Evolutionary conservation across 1,140 invertebrate species (phyloP).

Genomic region (Bombus turneri): DNA sequence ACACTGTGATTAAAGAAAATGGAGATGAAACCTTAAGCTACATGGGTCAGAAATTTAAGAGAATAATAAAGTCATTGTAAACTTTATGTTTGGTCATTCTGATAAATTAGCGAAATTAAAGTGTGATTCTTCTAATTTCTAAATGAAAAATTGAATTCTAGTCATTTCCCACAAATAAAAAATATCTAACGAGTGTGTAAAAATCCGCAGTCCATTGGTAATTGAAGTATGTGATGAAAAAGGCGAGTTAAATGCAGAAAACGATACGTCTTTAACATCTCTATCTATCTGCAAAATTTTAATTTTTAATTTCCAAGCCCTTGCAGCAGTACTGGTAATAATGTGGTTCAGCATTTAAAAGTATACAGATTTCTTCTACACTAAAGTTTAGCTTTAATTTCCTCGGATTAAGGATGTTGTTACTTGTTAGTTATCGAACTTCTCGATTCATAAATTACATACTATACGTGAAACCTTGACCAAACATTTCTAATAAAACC

Average conservation of each 20-base stretch:
- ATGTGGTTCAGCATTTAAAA: background rate
- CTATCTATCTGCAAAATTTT: too few species aligned
- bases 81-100: background rate
- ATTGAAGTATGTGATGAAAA: too few species aligned
- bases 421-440: background rate
- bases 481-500: background rate
- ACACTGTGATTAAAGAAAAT: background rate
- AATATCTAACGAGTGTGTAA: background rate
- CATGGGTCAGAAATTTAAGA: background rate
- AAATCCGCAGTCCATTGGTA: too few species aligned
- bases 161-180: background rate
- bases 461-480: too few species aligned
- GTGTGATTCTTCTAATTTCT: too few species aligned
- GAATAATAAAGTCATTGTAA: background rate
- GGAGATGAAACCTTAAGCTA: background rate
- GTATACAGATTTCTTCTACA: background rate
- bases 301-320: background rate
- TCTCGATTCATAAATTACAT: background rate
- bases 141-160: background rate
- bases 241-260: too few species aligned
- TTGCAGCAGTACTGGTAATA: too few species aligned
- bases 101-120: too few species aligned
- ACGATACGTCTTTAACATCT: too few species aligned
- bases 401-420: background rate
- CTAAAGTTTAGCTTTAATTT: background rate